Evolutionary conservation across 2,113 vertebrate species (phyloP).

Genomic region (Gadus macrocephalus): DNA sequence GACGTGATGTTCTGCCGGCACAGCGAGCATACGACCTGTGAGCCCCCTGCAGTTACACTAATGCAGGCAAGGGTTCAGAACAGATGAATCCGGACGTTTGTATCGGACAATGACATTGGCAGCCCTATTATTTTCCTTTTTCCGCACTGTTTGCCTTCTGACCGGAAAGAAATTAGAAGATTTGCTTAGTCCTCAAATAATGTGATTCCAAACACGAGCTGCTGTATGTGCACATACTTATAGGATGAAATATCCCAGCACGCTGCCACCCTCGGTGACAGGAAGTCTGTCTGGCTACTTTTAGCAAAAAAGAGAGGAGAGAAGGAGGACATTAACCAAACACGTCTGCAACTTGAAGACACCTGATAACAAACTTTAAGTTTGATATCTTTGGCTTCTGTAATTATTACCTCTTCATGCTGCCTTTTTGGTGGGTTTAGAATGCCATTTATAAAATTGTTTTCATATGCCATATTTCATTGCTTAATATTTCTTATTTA

Average conservation of each 20-base stretch:
- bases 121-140: conserved; percentile 38
- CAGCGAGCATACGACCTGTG: conserved; percentile 7
- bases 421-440: too few species aligned
- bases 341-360: too few species aligned
- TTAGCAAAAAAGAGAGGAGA: background rate
- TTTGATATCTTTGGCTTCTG: too few species aligned
- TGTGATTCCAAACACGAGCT: conserved; percentile 28
- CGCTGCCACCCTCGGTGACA: too few species aligned
- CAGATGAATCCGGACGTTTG: conserved; percentile 16
- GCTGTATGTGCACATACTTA: conserved; percentile 36
- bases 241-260: conserved; percentile 13
- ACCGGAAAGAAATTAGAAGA: conserved; percentile 37
- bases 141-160: conserved; percentile 47
- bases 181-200: conserved; percentile 36
- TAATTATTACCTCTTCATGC: too few species aligned
- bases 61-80: conserved; percentile 18
- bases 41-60: too few species aligned
- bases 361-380: too few species aligned
- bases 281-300: background rate
- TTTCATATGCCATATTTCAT: too few species aligned
- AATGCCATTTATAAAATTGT: too few species aligned
- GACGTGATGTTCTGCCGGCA: conserved; percentile 34
- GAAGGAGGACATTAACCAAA: background rate
- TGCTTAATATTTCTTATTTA: too few species aligned
- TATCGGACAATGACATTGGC: conserved; percentile 22